These are phyloP conservation scores for Mythimna vitellina DNA, from an alignment of 2,888 invertebrate species.

Conservation along the genomic window DNA sequence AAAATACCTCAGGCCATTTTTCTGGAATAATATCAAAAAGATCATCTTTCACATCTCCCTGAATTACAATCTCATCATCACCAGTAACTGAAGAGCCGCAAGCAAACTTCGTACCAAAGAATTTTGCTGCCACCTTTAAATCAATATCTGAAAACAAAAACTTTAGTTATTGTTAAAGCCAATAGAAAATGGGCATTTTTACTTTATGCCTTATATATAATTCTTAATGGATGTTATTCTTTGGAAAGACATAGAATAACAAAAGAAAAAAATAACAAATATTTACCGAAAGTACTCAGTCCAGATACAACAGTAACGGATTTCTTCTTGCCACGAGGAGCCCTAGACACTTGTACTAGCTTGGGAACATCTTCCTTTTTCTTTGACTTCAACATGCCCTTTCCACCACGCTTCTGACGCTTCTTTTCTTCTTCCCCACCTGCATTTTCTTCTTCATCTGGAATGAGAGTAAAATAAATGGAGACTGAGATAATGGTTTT, in stretches of 20 bases:
- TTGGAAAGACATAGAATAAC: background rate
- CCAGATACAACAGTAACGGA: constrained; percentile 99
- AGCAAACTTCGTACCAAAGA: constrained; percentile 99
- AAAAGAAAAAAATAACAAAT: constrained; percentile 4
- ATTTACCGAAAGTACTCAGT: constrained; percentile 96
- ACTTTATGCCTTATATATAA: background rate
- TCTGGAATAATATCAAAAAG: constrained; percentile 99
- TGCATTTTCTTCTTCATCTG: constrained; percentile 92
- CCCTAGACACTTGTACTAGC: constrained; percentile 95
- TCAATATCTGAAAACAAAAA: constrained; percentile 95
- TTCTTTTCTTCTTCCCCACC: constrained; percentile 98
- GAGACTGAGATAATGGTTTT: background rate
- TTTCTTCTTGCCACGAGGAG: constrained; percentile 99
- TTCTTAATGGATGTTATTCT: background rate
- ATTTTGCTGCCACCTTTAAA: constrained; percentile 99
- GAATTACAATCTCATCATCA: constrained; percentile 99
- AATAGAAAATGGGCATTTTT: too few relatives aligned
- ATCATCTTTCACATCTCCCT: constrained; percentile 99
- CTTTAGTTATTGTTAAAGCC: background rate
- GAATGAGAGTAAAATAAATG: constrained; percentile 39
- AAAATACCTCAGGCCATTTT: constrained; percentile 97
- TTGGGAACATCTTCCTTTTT: constrained; percentile 98
- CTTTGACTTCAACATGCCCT: constrained; percentile 98
- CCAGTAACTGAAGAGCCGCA: constrained; percentile 99
- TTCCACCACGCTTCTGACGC: constrained; percentile 98